Base-by-base conservation (phyloP, 2,797 vertebrate genomes). In the Novumbra hubbsi region DNA sequence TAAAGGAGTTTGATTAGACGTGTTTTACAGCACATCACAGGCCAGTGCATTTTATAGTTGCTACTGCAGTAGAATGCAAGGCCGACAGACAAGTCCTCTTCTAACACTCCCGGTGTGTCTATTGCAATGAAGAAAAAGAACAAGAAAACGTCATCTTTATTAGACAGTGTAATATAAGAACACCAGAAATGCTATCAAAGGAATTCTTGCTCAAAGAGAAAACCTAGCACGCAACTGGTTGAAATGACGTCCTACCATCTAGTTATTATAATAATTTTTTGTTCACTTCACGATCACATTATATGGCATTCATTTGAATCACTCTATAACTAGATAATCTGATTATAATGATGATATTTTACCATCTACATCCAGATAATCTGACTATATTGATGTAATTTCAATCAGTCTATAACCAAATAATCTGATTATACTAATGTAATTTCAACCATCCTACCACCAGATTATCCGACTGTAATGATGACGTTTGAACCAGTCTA, bases 41-140 rank as follows among this genome's bases (percentile, higher is more conserved):
- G 14, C 52, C 70, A 62, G 71, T 24, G 63, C 7, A 30, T 48
- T 72, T 62, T 62, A 72, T 62, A 41, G 55, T n/a, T n/a, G 5
- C 30, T 50, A 16, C 71, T 14, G 27, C 48, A 24, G 24, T 14
- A 27, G 14, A 49, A 24, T 49, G 21, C 67, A 27, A 63, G 60
- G 27, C 19, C 9, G 52, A 21, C 9, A 19, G 49, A 49, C 48
- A 19, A 6, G 21, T n/a, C 12, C 55, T 60, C 9, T 60, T 60
- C n/a, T 24, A 60, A 11, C 21, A 11, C 21, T 27, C 9, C 24
- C n/a, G 24, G 21, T 60, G 9, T 12, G 9, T 60, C 21, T 6
- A 12, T 24, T 60, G 21, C 9, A n/a, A 24, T 60, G 11, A 17
- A 60, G 8, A n/a, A 60, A 24, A 12, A 45, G 41, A 14, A 45